Conservation (phyloP, 2,113 vertebrate species). For the Donacobius atricapilla region DNA sequence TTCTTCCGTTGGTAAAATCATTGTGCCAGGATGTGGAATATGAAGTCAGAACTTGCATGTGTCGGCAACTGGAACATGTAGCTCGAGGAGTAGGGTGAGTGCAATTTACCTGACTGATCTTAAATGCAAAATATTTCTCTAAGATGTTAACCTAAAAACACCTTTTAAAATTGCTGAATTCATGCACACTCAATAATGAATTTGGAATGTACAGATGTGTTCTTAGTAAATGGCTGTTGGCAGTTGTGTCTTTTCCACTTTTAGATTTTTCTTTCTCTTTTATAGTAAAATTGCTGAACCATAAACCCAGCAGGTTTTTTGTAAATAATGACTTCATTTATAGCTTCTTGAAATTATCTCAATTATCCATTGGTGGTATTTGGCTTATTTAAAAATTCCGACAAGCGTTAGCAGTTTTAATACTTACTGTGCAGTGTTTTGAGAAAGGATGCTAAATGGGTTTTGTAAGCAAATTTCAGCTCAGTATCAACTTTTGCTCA, state of each 20-base stretch:
- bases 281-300: not conserved
- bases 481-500: not conserved
- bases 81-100: slow-evolving; percentile 88
- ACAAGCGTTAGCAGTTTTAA: not conserved
- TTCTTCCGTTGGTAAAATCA: slow-evolving; percentile 88
- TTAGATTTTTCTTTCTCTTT: not conserved
- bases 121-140: not conserved
- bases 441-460: not conserved
- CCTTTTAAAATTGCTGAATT: not conserved
- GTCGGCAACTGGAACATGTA: slow-evolving; percentile 88
- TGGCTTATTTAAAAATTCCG: not conserved
- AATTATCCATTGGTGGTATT: not conserved
- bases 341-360: not conserved
- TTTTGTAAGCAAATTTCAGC: not conserved
- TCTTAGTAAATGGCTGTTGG: not conserved
- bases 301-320: not conserved
- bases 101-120: not conserved
- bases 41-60: slow-evolving; percentile 92
- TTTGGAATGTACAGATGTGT: not conserved
- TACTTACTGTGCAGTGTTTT: not conserved
- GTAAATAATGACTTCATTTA: not conserved
- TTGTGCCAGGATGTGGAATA: slow-evolving; percentile 90
- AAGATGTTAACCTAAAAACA: not conserved
- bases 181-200: not conserved
- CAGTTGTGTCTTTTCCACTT: not conserved